These are phyloP conservation scores for Benthosema pterotum DNA, from an alignment of 2,797 vertebrate genomes.

Conservation along the genomic window DNA sequence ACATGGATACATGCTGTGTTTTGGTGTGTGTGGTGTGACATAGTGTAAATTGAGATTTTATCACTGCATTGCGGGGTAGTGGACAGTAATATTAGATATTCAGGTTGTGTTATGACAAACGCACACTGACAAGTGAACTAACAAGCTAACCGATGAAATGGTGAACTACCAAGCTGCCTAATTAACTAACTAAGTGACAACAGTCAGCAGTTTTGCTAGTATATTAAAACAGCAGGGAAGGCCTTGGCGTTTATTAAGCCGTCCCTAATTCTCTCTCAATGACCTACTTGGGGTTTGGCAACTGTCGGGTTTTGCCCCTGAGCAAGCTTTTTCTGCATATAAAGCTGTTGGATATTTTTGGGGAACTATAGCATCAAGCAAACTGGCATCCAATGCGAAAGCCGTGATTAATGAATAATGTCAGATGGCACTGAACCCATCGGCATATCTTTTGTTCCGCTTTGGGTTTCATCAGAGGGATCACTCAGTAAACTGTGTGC, in stretches of 20 bases:
- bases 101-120: conserved; percentile 24
- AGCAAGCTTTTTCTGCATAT: conserved; percentile 66
- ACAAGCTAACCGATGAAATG: conserved; percentile 1
- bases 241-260: conserved; percentile 28
- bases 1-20: neutral
- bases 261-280: conserved; percentile 61
- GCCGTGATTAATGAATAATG: conserved; percentile 58
- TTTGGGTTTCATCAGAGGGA: conserved; percentile 8
- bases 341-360: conserved; percentile 61
- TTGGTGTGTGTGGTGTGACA: neutral
- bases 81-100: conserved; percentile 8
- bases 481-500: conserved; percentile 23
- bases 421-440: conserved; percentile 42
- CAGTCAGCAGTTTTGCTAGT: conserved; percentile 53
- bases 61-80: too few relatives aligned
- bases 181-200: conserved; percentile 44
- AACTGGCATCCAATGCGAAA: conserved; percentile 45
- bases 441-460: conserved; percentile 23
- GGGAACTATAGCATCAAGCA: conserved; percentile 49
- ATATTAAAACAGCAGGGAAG: conserved; percentile 37
- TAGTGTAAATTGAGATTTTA: too few relatives aligned
- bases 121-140: conserved; percentile 19
- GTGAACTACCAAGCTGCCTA: conserved; percentile 19
- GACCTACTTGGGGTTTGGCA: conserved; percentile 77
- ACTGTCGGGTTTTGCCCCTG: conserved; percentile 63